phyloP scores from a whole-genome alignment of 2,113 vertebrate species.

The Ophiodon elongatus region DNA sequence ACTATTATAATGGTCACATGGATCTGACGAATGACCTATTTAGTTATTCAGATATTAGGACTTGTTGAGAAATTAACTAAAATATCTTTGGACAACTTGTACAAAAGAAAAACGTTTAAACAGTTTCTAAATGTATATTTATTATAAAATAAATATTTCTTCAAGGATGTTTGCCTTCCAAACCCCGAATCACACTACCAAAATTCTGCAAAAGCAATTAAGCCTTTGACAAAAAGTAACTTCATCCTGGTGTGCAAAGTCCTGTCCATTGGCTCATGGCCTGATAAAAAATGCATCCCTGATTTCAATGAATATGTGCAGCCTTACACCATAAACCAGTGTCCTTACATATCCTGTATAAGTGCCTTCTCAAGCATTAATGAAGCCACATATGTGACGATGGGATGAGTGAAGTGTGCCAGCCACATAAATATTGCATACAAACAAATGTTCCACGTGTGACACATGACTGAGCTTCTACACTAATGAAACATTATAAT shows the following conservation, averaged over 20 bases:
- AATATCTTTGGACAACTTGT: background rate
- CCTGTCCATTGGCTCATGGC: background rate
- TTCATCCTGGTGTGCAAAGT: background rate
- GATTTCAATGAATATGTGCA: slow-evolving; percentile 26
- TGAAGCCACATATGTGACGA: slow-evolving; percentile 15
- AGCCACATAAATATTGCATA: slow-evolving; percentile 42
- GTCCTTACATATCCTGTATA: background rate
- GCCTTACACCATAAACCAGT: slow-evolving; percentile 2
- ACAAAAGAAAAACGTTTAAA: background rate
- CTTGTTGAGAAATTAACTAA: no score
- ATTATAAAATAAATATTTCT: background rate
- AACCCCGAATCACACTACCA: background rate
- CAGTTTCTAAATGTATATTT: background rate
- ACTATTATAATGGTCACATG: no score
- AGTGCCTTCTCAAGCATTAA: slow-evolving; percentile 16
- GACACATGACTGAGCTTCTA: background rate
- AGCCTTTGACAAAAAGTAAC: background rate
- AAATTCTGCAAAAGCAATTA: background rate
- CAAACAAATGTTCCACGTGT: slow-evolving; percentile 37
- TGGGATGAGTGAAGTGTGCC: slow-evolving; percentile 17
- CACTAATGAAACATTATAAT: background rate
- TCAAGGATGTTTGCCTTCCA: background rate
- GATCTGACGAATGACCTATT: background rate
- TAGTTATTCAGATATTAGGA: no score
- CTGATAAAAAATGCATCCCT: slow-evolving; percentile 19